A percentile compares a stretch with the other conserved stretches of the same genome.
These are phyloP conservation scores for Empis livida DNA, from an alignment of 2,888 invertebrate species.

Conservation along the genomic window DNA sequence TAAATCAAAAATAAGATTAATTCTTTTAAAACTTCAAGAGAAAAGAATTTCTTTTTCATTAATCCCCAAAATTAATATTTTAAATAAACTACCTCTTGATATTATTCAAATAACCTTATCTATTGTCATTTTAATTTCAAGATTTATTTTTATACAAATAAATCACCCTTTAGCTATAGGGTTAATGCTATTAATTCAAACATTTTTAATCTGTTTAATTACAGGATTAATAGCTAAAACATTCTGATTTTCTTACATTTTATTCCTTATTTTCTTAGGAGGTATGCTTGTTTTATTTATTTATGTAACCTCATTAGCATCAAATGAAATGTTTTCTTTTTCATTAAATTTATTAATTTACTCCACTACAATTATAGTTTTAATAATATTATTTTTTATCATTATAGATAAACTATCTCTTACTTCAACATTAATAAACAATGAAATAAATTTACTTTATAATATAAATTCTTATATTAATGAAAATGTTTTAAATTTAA, in stretches of 20 bases:
- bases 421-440: slow-evolving; percentile 32
- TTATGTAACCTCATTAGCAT: slow-evolving; percentile 48
- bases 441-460: slow-evolving; percentile 27
- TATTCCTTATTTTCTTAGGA: slow-evolving; percentile 49
- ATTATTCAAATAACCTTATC: slow-evolving; percentile 23
- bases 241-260: slow-evolving; percentile 47
- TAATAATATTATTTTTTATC: slow-evolving; percentile 19
- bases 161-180: slow-evolving; percentile 43
- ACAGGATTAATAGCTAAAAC: slow-evolving; percentile 38
- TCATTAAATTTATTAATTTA: slow-evolving; percentile 25
- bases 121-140: slow-evolving; percentile 23
- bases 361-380: slow-evolving; percentile 18
- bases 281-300: slow-evolving; percentile 52
- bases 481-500: slow-evolving; percentile 38
- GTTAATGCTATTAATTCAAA: slow-evolving; percentile 41
- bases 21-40: slow-evolving; percentile 48
- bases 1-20: slow-evolving; percentile 47
- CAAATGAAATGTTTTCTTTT: slow-evolving; percentile 44
- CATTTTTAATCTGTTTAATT: slow-evolving; percentile 37
- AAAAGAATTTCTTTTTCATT: slow-evolving; percentile 43
- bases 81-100: slow-evolving; percentile 49
- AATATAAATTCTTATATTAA: slow-evolving; percentile 21
- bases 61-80: slow-evolving; percentile 62
- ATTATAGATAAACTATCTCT: slow-evolving; percentile 21
- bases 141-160: slow-evolving; percentile 34